Evolutionary conservation across 2,113 vertebrate species (phyloP).

Genomic region (Muscicapa adusta): DNA sequence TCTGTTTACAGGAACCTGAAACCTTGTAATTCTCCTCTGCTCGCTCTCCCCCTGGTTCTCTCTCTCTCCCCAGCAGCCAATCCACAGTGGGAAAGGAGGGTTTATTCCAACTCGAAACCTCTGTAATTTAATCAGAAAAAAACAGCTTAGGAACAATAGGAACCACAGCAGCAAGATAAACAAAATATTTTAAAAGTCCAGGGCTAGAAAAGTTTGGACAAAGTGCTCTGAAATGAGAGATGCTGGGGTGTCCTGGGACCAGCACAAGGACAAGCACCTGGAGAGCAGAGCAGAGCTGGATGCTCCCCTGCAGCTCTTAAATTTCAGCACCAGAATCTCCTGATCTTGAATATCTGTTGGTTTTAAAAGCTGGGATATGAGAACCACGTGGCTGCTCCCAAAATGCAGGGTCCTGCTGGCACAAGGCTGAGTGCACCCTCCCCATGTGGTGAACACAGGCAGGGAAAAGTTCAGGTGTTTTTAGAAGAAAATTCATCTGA

Average conservation of each 20-base stretch:
- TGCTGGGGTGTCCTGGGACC: neutral
- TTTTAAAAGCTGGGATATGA: neutral
- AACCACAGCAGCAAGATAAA: neutral
- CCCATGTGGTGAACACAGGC: neutral
- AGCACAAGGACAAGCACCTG: neutral
- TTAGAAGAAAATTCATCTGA: neutral
- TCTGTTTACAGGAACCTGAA: constrained; percentile 68
- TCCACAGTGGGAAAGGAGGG: neutral
- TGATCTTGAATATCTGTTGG: neutral
- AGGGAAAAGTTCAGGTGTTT: neutral
- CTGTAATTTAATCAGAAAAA: constrained; percentile 40
- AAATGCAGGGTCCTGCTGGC: neutral
- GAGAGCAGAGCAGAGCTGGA: neutral
- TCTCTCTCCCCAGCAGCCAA: neutral
- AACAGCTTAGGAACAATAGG: neutral
- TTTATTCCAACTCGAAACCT: neutral
- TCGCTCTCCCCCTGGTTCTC: neutral
- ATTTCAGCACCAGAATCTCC: neutral
- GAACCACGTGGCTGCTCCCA: neutral
- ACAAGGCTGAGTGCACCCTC: neutral
- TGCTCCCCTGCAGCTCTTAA: neutral
- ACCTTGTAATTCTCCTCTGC: constrained; percentile 57
- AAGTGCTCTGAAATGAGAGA: constrained; percentile 6
- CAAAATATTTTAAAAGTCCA: neutral
- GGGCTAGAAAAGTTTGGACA: neutral